Conservation (phyloP, 2,113 vertebrate species). For the Aspiorhynchus laticeps region DNA sequence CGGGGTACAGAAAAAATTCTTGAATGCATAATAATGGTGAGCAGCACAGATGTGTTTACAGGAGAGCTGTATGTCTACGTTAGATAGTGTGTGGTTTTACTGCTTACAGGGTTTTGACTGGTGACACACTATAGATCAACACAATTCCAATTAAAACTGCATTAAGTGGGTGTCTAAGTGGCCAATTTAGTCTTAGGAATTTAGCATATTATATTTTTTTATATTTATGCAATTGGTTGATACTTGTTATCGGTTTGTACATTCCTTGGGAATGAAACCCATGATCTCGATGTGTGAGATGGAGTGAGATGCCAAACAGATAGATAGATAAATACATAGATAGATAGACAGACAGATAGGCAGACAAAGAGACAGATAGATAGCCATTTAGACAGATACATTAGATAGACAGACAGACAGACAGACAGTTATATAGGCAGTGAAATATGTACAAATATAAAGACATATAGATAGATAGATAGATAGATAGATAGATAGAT, state of each 20-base stretch:
- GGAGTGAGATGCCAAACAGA: not conserved
- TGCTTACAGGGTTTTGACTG: not conserved
- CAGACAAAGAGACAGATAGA: not conserved
- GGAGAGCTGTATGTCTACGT: constrained; percentile 1
- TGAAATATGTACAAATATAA: not conserved
- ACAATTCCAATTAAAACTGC: not conserved
- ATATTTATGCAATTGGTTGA: not conserved
- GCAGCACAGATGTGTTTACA: constrained; percentile 11
- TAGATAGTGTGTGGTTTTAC: not conserved
- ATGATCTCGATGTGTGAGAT: not conserved
- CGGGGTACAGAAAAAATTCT: not conserved
- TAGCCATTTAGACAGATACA: too few species aligned
- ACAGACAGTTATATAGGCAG: not conserved
- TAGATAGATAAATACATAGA: not conserved
- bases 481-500: not conserved
- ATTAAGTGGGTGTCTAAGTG: not conserved
- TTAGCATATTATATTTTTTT: not conserved
- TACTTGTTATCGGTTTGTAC: not conserved
- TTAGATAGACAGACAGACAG: not conserved
- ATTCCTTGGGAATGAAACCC: not conserved
- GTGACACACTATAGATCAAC: not conserved
- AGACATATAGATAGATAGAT: not conserved
- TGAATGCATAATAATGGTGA: constrained; percentile 19
- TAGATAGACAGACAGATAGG: not conserved
- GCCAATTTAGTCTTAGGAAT: not conserved